Evolutionary conservation across 2,888 invertebrate genomes (phyloP).

Genomic region (Phlogophora meticulosa): DNA sequence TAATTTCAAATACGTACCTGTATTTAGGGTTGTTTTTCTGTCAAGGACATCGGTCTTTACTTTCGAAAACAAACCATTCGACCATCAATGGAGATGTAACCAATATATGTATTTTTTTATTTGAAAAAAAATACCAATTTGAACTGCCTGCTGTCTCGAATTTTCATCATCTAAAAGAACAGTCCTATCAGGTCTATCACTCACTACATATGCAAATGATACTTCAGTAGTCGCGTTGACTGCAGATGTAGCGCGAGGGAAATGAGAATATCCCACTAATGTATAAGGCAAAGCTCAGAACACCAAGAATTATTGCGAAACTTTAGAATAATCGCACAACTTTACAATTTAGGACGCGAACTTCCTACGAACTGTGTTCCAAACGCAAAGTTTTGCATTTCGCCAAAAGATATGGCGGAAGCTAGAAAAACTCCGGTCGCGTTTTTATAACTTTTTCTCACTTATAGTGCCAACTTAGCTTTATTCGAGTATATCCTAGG

Average conservation of each 20-base stretch:
- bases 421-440: constrained; percentile 49
- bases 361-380: constrained; percentile 50
- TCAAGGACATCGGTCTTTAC: neutral
- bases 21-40: neutral
- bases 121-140: neutral
- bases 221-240: constrained; percentile 6
- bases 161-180: neutral
- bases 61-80: neutral
- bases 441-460: constrained; percentile 47
- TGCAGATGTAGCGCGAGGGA: constrained; percentile 36
- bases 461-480: constrained; percentile 39
- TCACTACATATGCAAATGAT: neutral
- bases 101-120: too few relatives aligned
- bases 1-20: neutral
- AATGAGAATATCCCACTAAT: constrained; percentile 54
- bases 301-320: constrained; percentile 63
- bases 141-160: neutral
- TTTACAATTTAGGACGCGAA: constrained; percentile 67
- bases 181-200: too few relatives aligned
- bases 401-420: constrained; percentile 55
- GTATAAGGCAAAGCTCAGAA: constrained; percentile 48
- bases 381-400: constrained; percentile 64
- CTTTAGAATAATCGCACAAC: constrained; percentile 68
- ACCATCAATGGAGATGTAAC: neutral
- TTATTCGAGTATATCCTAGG: constrained; percentile 20